Base-by-base conservation (phyloP, 2,113 vertebrate genomes). In the Cyprinodon tularosa region DNA sequence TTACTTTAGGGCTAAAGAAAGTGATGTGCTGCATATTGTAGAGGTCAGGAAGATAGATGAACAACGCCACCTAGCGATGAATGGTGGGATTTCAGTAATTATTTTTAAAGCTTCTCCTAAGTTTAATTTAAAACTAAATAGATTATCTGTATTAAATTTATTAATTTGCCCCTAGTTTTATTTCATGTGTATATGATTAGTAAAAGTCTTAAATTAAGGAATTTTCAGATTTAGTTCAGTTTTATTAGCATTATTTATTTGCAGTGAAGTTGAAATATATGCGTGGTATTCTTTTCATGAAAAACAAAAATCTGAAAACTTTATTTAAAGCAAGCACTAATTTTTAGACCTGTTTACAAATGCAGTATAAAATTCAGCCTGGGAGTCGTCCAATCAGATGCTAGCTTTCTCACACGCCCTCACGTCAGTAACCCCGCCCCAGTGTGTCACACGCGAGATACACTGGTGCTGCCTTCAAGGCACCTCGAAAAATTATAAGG, bases 321-420 rank as follows among this genome's bases (percentile, higher is more conserved):
- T 29, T 29, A 29, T 29, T 29, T 29, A 29, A 29, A 29, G 29
- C 29, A 29, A 29, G 29, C 29, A 29, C 29, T 29, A 29, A 36
- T 10, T 12, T 47, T 50, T 53, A 3, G 3, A 2, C 11, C 2
- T 4, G 10, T 7, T 42, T n/a, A 10, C 7, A 36, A 20, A 0
- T 53, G 22, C 12, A 36, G 12, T 1, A 9, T 4, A 3, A 0
- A n/a, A 17, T 9, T 57, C n/a, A 66, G 77, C 12, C 39, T n/a
- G n/a, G n/a, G 17, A 77, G 64, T 68, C 4, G 74, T 50, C 88
- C 87, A 92, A 90, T 90, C 82, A 68, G 1, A 15, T 45, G 37
- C 3, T 11, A 47, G 4, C 13, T 14, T 60, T 1, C n/a, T 66
- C 3, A 22, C 59, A 83, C 86, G 80, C 87, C 84, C 76, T 61